A percentile compares a stretch with the other conserved stretches of the same genome.
These are phyloP conservation scores for Drosophila yooni DNA, from an alignment of 2,888 invertebrate species.

Conservation along the genomic window DNA sequence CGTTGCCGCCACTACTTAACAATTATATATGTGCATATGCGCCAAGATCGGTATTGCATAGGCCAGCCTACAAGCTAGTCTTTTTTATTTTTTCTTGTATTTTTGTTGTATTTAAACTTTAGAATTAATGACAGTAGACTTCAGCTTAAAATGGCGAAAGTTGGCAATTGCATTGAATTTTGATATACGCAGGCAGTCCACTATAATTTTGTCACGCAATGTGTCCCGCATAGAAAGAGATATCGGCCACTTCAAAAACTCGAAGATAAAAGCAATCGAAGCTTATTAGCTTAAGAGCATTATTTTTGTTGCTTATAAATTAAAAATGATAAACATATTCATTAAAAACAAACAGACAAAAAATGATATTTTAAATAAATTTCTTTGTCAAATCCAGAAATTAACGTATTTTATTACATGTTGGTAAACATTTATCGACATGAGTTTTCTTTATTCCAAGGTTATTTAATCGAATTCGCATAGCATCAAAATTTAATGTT, in stretches of 20 bases:
- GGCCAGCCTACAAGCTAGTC: constrained; percentile 4
- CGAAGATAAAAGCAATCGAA: not conserved
- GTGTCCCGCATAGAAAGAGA: not conserved
- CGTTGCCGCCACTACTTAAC: constrained; percentile 35
- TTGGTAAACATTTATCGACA: not conserved
- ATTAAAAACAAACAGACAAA: not conserved
- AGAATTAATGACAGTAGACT: constrained; percentile 61
- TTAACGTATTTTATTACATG: not conserved
- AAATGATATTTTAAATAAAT: not conserved
- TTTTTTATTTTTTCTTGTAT: not conserved
- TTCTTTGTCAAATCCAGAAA: not conserved
- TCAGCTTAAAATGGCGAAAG: constrained; percentile 55
- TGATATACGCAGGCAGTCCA: not conserved
- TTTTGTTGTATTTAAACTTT: constrained; percentile 34
- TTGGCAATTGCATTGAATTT: constrained; percentile 28
- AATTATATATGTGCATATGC: constrained; percentile 44
- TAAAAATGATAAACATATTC: not conserved
- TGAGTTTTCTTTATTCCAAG: not conserved
- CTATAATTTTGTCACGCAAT: constrained; percentile 10
- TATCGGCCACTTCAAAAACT: not conserved
- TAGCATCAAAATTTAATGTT: not conserved
- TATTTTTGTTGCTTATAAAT: not conserved
- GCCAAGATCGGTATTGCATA: constrained; percentile 38
- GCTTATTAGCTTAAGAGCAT: not conserved
- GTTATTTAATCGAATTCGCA: not conserved